Percentiles rank a stretch among this genome's conserved stretches.
Conservation (phyloP, 2,888 invertebrate genomes). For the Acanthosoma haemorrhoidale region DNA sequence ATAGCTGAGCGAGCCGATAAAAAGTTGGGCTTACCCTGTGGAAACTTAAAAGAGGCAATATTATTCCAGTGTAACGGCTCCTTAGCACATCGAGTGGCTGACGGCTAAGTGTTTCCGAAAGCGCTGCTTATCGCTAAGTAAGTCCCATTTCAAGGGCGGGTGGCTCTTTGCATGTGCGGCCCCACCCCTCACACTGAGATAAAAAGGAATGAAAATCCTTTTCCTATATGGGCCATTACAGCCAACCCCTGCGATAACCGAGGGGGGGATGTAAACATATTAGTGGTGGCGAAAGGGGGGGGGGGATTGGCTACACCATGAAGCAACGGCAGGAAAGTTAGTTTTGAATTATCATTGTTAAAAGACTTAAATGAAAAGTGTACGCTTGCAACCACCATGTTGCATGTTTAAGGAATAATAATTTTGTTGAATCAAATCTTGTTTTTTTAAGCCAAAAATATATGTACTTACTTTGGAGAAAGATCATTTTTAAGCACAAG, state of each 20-base stretch:
- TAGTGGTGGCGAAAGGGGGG: too few species aligned
- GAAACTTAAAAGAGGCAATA: not conserved
- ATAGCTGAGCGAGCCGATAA: conserved; percentile 1
- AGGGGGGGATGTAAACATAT: not conserved
- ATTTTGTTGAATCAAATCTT: too few species aligned
- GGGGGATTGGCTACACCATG: too few species aligned
- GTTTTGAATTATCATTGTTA: too few species aligned
- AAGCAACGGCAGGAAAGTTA: too few species aligned
- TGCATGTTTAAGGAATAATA: too few species aligned
- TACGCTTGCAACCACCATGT: too few species aligned
- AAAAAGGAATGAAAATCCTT: not conserved
- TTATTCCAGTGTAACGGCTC: not conserved
- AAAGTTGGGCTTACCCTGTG: not conserved
- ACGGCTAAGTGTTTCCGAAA: not conserved
- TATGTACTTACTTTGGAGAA: too few species aligned
- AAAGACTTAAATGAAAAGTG: too few species aligned
- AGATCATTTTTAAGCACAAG: too few species aligned
- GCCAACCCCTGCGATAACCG: not conserved
- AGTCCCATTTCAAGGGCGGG: not conserved
- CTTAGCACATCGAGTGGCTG: not conserved
- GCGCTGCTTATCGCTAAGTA: not conserved
- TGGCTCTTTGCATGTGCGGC: not conserved
- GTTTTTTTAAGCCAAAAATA: too few species aligned
- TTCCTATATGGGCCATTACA: conserved; percentile 4
- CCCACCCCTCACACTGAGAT: not conserved